These are phyloP conservation scores for Morinoia aosen DNA, from an alignment of 2,888 invertebrate species.

Conservation along the genomic window DNA sequence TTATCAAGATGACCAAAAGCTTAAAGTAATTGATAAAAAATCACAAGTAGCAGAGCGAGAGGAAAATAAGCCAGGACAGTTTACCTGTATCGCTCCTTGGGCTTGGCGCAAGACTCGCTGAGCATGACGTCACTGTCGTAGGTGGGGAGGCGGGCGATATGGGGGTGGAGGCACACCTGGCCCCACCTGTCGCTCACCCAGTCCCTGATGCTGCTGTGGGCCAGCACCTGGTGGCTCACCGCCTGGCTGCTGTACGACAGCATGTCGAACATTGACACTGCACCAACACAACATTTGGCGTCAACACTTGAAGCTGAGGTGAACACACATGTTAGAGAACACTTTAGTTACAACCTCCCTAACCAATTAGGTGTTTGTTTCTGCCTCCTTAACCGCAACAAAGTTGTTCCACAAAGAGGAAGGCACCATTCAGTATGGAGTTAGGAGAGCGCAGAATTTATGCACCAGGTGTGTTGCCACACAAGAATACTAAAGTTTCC, in stretches of 20 bases:
- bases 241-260: slow-evolving; percentile 48
- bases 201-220: slow-evolving; percentile 44
- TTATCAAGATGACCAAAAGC: no score
- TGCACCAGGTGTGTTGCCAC: no score
- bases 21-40: no score
- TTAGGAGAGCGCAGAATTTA: no score
- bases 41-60: neutral
- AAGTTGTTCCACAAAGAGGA: no score
- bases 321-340: no score
- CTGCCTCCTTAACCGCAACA: no score
- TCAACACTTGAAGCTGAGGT: no score
- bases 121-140: slow-evolving; percentile 34
- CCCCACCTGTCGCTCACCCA: slow-evolving; percentile 53
- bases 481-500: no score
- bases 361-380: no score
- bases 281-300: neutral
- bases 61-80: neutral
- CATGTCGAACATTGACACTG: slow-evolving; percentile 47
- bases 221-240: slow-evolving; percentile 26
- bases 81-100: slow-evolving; percentile 30
- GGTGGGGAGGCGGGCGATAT: neutral
- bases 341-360: no score
- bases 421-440: no score
- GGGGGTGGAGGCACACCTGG: neutral
- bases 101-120: neutral